These are phyloP conservation scores for Hoplias malabaricus DNA, from an alignment of 2,113 vertebrate species.

Conservation along the genomic window DNA sequence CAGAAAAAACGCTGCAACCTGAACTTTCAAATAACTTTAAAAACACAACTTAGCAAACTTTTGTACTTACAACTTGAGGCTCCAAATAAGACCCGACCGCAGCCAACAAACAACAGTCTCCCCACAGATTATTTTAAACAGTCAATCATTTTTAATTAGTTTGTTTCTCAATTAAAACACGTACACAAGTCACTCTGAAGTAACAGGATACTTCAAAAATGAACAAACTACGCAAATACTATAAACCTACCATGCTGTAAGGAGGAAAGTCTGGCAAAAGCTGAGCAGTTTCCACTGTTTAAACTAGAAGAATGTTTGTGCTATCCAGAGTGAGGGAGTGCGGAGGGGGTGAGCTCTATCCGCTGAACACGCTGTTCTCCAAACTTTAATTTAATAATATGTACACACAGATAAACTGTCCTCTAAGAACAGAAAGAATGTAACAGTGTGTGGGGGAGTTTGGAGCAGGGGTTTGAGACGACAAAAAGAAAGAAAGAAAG, in stretches of 20 bases:
- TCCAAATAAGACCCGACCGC: not conserved
- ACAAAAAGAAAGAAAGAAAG: not conserved
- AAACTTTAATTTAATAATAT: not conserved
- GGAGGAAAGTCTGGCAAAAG: not conserved
- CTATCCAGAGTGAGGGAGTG: not conserved
- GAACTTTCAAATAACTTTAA: not conserved
- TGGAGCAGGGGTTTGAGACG: constrained; percentile 21
- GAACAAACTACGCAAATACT: not conserved
- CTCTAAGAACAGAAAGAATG: not conserved
- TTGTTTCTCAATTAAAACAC: no score
- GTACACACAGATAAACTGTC: not conserved
- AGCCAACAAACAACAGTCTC: not conserved
- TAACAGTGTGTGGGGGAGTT: constrained; percentile 5
- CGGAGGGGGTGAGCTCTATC: not conserved
- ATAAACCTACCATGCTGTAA: not conserved
- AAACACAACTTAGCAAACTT: constrained; percentile 2
- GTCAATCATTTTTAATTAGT: not conserved
- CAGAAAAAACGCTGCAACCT: not conserved
- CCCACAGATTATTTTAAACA: not conserved
- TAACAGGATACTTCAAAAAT: not conserved
- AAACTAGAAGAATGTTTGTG: not conserved
- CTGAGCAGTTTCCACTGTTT: not conserved
- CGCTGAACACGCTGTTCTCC: not conserved
- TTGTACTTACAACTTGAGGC: not conserved
- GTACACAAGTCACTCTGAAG: no score